Percentiles rank a stretch among this genome's conserved stretches.
These are phyloP conservation scores for Liopterus haemorrhoidalis DNA, from an alignment of 2,888 invertebrate species.

Conservation along the genomic window DNA sequence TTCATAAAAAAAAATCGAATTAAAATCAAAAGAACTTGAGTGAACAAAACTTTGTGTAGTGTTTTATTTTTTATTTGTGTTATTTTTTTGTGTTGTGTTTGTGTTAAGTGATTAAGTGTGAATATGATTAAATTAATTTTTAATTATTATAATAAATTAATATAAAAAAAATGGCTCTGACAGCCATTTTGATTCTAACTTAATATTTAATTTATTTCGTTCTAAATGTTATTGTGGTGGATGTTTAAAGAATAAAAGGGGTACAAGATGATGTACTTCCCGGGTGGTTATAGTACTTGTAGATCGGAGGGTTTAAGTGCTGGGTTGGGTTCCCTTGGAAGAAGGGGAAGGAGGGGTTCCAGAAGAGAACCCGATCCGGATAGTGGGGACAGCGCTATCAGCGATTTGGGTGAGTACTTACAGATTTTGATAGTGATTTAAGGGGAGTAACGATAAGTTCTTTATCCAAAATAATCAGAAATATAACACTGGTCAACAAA, in stretches of 20 bases:
- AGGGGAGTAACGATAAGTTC: no score
- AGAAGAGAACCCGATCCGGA: constrained; percentile 36
- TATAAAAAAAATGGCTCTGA: no score
- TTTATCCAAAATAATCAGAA: no score
- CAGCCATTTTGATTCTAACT: no score
- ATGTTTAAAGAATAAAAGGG: neutral
- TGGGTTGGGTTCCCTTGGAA: constrained; percentile 42
- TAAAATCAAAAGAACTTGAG: neutral
- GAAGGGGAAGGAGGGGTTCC: constrained; percentile 34
- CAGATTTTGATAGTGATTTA: no score
- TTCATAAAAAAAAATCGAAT: neutral
- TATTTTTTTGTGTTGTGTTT: no score
- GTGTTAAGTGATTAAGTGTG: neutral
- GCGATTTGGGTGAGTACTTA: constrained; percentile 44
- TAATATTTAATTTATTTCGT: no score
- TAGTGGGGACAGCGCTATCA: constrained; percentile 44
- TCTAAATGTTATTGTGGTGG: neutral
- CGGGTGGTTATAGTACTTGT: constrained; percentile 40
- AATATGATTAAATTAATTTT: no score
- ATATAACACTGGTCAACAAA: no score
- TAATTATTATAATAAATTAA: no score
- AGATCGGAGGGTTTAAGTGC: constrained; percentile 33
- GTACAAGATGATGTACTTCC: constrained; percentile 12
- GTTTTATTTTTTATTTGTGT: no score
- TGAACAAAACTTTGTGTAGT: no score